Conservation (phyloP, 2,797 vertebrate genomes). For the Phyllotis vaccarum region DNA sequence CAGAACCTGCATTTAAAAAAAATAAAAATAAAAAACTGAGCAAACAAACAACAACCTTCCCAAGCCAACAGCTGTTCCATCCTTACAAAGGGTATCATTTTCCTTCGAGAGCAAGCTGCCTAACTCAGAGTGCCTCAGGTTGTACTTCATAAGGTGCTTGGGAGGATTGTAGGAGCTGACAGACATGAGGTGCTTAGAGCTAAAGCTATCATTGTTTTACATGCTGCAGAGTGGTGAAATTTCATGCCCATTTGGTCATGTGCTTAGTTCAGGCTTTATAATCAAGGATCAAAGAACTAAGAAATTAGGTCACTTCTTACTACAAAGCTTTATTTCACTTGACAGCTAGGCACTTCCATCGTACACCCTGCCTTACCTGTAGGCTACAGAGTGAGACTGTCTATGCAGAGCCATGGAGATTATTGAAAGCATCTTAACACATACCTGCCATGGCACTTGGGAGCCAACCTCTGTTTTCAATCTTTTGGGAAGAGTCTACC, state of each 20-base stretch:
- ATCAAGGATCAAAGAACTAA: background rate
- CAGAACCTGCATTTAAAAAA: background rate
- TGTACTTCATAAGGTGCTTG: background rate
- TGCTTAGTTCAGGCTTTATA: constrained; percentile 12
- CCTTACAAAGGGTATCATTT: background rate
- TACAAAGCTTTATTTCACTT: background rate
- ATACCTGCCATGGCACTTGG: background rate
- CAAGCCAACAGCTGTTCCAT: background rate
- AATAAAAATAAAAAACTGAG: background rate
- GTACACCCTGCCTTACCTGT: background rate
- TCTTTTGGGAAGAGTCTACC: background rate
- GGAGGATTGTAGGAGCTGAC: background rate
- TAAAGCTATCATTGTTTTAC: background rate
- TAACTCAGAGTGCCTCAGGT: background rate
- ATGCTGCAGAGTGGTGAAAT: background rate
- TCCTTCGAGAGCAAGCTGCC: background rate
- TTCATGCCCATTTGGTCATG: background rate
- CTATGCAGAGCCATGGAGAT: rapidly evolving
- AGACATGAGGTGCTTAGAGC: background rate
- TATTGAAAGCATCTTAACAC: background rate
- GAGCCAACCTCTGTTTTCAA: background rate
- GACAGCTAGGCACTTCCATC: background rate
- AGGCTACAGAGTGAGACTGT: background rate
- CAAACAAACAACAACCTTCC: background rate
- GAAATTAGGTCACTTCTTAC: background rate